Conservation (phyloP, 2,888 invertebrate species). For the Zhuqinia jingwanae region DNA sequence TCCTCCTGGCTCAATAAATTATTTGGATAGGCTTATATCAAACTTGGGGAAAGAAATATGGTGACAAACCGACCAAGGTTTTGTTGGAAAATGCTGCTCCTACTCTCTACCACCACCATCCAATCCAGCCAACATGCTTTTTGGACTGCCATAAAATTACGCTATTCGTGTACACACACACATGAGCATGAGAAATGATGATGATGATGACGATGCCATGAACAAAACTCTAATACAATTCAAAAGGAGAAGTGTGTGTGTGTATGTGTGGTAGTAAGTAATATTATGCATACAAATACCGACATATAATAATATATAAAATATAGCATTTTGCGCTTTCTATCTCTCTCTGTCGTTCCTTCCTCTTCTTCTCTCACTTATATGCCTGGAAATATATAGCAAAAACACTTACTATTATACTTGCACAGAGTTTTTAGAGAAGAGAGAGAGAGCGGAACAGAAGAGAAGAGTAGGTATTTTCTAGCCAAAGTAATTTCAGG, state of each 20-base stretch:
- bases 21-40: slow-evolving; percentile 79
- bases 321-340: neutral
- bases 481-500: slow-evolving; percentile 68
- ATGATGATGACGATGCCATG: slow-evolving; percentile 32
- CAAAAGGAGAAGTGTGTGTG: slow-evolving; percentile 31
- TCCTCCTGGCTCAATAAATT: slow-evolving; percentile 78
- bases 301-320: slow-evolving; percentile 27
- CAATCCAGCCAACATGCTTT: slow-evolving; percentile 58
- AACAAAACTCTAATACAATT: slow-evolving; percentile 43
- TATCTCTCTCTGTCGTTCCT: slow-evolving; percentile 21
- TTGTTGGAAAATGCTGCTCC: slow-evolving; percentile 67
- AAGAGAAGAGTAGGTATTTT: slow-evolving; percentile 26
- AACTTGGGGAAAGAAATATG: slow-evolving; percentile 79
- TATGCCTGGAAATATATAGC: too few species aligned
- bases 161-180: neutral
- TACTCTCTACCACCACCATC: too few species aligned
- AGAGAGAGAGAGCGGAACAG: neutral
- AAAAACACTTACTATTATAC: neutral
- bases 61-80: slow-evolving; percentile 77
- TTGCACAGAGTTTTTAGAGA: too few species aligned
- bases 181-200: too few species aligned
- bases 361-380: too few species aligned
- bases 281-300: slow-evolving; percentile 32
- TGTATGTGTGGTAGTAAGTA: too few species aligned
- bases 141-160: slow-evolving; percentile 68